Base-by-base conservation (phyloP, 2,113 vertebrate species). In the Coreoperca whiteheadi region DNA sequence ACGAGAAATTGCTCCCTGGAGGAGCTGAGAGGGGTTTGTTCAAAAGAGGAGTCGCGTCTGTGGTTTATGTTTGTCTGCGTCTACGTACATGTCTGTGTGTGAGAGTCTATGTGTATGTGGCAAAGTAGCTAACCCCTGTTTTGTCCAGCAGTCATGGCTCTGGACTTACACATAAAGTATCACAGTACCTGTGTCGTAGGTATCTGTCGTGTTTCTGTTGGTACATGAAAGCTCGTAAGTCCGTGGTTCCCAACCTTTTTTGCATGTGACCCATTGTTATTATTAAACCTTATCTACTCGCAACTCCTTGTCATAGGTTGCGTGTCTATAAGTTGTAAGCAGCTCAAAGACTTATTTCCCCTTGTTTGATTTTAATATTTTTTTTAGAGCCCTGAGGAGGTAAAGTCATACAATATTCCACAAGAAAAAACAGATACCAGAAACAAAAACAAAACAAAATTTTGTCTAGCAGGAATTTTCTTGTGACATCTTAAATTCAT, bases 1-100 rank as follows among this genome's bases (percentile, higher is more conserved):
- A 75, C 15, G 25, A 61, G 81, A 79, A 84, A 81, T 56, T 2
- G 18, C 15, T 81, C 69, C 77, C 67, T 4, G 60, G 61, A 81
- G 72, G 63, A 72, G 10, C 30, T 30, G 14, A 46, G 71, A 20
- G 72, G 34, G 20, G 69, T 37, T 63, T 56, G 41, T 43, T 64
- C n/a, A 77, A 65, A 70, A 56, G n/a, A 68, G n/a, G 8, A 71
- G 37, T 50, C 64, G 65, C 2, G n/a, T 75, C 57, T 66, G 50
- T 64, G 56, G 48, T 56, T 32, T 69, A 21, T 54, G 75, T 48
- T 14, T 75, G 37, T 63, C 18, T 25, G 73, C 21, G 59, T 77
- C 30, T 53, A 12, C 1, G 37, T 39, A 8, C 9, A 39, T 41
- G 39, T 37, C 37, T 10, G 28, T 59, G 43, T 69, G 30, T 61